Conservation (phyloP, 1,140 invertebrate genomes). For the Drosophila pseudoobscura region DNA sequence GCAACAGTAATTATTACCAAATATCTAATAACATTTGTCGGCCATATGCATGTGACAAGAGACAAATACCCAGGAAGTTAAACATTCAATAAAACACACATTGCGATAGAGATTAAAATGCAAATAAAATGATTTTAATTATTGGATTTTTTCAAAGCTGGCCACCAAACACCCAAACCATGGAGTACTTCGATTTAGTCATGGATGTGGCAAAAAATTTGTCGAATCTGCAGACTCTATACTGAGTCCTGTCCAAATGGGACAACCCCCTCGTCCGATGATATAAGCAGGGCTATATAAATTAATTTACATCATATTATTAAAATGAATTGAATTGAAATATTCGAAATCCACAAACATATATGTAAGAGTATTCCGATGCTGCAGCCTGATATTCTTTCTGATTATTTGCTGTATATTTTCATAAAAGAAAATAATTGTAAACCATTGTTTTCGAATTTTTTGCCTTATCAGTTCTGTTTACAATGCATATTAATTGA, state of each 20-base stretch:
- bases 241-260: too few species aligned
- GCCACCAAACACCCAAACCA: background rate
- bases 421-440: slow-evolving; percentile 10
- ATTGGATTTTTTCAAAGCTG: slow-evolving; percentile 3
- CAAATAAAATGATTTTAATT: slow-evolving; percentile 36
- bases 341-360: too few species aligned
- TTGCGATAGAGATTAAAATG: slow-evolving; percentile 31
- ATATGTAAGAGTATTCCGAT: background rate
- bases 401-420: background rate
- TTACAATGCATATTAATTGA: slow-evolving; percentile 69
- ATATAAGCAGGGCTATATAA: too few species aligned
- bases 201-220: too few species aligned
- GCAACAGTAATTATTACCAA: slow-evolving; percentile 36
- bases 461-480: slow-evolving; percentile 44
- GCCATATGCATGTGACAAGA: slow-evolving; percentile 9
- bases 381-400: too few species aligned
- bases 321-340: too few species aligned
- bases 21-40: slow-evolving; percentile 24
- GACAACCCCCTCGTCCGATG: too few species aligned
- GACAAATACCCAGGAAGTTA: slow-evolving; percentile 5
- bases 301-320: too few species aligned
- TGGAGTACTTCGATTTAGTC: background rate
- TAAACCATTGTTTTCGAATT: slow-evolving; percentile 25
- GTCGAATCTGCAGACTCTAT: too few species aligned
- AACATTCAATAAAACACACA: slow-evolving; percentile 14